These are phyloP conservation scores for Paratrypauchen microcephalus DNA, from an alignment of 2,797 vertebrate genomes.

Conservation along the genomic window DNA sequence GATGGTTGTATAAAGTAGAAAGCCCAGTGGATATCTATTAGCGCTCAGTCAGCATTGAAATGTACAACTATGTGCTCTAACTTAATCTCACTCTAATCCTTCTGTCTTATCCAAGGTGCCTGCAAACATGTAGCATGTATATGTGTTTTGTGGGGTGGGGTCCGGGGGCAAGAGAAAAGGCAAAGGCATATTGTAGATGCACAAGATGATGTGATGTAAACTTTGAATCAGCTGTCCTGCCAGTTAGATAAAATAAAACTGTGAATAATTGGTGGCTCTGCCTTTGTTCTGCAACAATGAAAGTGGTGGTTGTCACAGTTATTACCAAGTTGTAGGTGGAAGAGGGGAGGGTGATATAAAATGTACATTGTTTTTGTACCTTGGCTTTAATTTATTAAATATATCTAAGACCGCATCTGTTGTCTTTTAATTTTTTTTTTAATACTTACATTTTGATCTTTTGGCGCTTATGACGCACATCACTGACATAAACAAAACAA, in stretches of 20 bases:
- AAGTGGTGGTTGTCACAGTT: conserved; percentile 52
- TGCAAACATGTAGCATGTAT: conserved; percentile 85
- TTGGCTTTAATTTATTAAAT: conserved; percentile 90
- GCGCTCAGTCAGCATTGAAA: conserved; percentile 61
- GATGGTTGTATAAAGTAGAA: conserved; percentile 45
- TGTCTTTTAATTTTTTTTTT: conserved; percentile 32
- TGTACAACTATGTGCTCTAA: conserved; percentile 68
- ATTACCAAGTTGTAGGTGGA: conserved; percentile 37
- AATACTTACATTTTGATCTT: neutral
- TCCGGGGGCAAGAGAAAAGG: conserved; percentile 29
- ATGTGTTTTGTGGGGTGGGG: conserved; percentile 65
- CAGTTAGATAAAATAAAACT: conserved; percentile 26
- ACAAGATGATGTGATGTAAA: conserved; percentile 26
- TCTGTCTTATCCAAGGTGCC: conserved; percentile 76
- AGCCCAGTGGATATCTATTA: conserved; percentile 41
- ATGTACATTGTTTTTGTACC: conserved; percentile 84
- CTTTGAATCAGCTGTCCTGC: conserved; percentile 16
- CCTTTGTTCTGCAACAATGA: conserved; percentile 35
- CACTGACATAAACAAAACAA: neutral
- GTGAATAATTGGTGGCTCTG: conserved; percentile 40
- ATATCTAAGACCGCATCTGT: conserved; percentile 77
- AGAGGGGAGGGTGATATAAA: conserved; percentile 49
- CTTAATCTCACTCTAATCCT: conserved; percentile 70
- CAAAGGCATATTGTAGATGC: conserved; percentile 32
- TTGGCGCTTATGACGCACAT: neutral